A percentile compares a stretch with the other conserved stretches of the same genome.
These are phyloP conservation scores for Drosophila meridiana DNA, from an alignment of 2,888 invertebrate species.

Conservation along the genomic window DNA sequence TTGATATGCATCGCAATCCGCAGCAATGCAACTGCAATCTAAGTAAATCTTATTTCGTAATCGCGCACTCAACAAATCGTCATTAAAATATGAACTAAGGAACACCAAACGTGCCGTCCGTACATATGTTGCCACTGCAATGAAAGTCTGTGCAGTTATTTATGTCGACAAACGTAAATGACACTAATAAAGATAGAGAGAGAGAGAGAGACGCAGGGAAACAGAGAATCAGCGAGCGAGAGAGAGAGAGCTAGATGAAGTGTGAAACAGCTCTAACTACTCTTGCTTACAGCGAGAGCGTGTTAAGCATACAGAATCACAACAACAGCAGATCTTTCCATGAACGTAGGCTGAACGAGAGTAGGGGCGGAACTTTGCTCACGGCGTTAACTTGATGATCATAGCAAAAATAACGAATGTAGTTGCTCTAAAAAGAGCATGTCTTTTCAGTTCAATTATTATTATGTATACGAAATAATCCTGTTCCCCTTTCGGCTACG, in stretches of 20 bases:
- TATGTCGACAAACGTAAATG: conserved; percentile 1
- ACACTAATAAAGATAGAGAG: neutral
- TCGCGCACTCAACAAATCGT: neutral
- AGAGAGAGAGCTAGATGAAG: neutral
- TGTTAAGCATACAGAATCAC: conserved; percentile 2
- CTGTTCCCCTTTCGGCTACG: neutral
- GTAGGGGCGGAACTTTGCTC: neutral
- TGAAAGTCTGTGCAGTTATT: conserved; percentile 8
- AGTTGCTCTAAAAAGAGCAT: too few relatives aligned
- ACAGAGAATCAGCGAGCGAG: neutral
- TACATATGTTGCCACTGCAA: neutral
- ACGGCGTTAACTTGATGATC: neutral
- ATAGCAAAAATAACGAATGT: too few relatives aligned
- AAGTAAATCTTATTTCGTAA: conserved; percentile 21
- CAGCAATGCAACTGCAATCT: neutral
- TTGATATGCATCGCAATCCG: conserved; percentile 1
- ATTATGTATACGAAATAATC: too few relatives aligned
- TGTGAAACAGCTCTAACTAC: neutral
- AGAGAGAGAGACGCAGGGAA: neutral
- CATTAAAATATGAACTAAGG: neutral
- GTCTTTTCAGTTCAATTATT: too few relatives aligned
- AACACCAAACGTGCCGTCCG: neutral
- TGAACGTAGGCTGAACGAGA: neutral
- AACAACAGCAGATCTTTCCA: neutral
- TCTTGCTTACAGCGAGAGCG: neutral